Percentiles rank a stretch among this genome's conserved stretches.
Conservation (phyloP, 2,888 invertebrate genomes). For the Hanleya hanleyi region DNA sequence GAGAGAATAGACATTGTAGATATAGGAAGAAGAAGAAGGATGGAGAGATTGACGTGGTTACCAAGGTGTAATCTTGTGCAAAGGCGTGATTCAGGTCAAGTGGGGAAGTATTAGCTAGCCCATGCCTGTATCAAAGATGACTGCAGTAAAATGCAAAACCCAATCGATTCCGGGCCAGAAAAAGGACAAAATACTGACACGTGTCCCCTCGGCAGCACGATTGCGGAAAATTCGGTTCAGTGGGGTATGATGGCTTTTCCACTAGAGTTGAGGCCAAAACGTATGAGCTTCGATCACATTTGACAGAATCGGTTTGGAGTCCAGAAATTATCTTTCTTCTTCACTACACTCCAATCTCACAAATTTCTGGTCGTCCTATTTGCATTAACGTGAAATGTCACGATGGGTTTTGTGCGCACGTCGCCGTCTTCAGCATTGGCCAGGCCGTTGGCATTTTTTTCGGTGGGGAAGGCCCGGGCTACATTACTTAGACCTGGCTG, state of each 20-base stretch:
- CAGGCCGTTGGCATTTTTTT: neutral
- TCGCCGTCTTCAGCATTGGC: neutral
- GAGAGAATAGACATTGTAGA: too few relatives aligned
- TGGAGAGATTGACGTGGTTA: too few relatives aligned
- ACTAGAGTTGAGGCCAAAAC: neutral
- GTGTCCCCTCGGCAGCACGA: neutral
- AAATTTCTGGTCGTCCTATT: slow-evolving; percentile 4
- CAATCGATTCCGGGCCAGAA: neutral
- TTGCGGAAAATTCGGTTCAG: slow-evolving; percentile 5
- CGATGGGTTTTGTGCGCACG: neutral
- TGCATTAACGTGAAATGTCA: slow-evolving; percentile 11
- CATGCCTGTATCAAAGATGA: too few relatives aligned
- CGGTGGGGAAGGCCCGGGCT: neutral
- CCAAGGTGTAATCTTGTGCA: too few relatives aligned
- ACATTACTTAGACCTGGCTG: neutral
- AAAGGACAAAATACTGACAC: slow-evolving; percentile 9
- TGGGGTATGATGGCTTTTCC: slow-evolving; percentile 7
- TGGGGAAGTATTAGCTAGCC: too few relatives aligned
- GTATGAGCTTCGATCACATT: slow-evolving; percentile 12
- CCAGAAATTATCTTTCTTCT: slow-evolving; percentile 8
- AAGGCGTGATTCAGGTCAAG: too few relatives aligned
- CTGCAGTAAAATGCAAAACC: neutral
- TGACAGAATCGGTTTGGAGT: slow-evolving; percentile 10
- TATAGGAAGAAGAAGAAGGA: too few relatives aligned
- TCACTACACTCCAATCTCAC: slow-evolving; percentile 10